These are phyloP conservation scores for Hemithea aestivaria DNA, from an alignment of 2,888 invertebrate species.

Conservation along the genomic window DNA sequence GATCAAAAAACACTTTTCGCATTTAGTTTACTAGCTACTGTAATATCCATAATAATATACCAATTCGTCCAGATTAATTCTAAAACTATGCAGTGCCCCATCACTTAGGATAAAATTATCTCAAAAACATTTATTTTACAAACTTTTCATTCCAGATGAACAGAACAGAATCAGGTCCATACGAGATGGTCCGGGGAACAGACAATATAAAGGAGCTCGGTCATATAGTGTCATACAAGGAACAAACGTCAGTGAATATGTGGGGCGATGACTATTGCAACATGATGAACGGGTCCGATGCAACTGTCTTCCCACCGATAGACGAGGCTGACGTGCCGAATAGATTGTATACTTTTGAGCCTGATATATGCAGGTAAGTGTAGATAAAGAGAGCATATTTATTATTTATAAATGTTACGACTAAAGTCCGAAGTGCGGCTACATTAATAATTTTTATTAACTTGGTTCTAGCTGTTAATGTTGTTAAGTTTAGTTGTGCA, in stretches of 20 bases:
- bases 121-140: no score
- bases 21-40: no score
- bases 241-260: conserved; percentile 45
- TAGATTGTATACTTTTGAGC: conserved; percentile 68
- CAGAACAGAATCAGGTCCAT: conserved; percentile 72
- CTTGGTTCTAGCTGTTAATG: no score
- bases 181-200: conserved; percentile 73
- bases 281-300: conserved; percentile 76
- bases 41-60: no score
- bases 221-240: conserved; percentile 66
- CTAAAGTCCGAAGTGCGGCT: no score
- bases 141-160: conserved; percentile 63
- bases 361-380: conserved; percentile 79
- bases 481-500: no score
- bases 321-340: conserved; percentile 47
- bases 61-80: no score
- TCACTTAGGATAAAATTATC: no score
- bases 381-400: conserved; percentile 10
- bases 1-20: no score
- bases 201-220: conserved; percentile 70
- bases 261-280: conserved; percentile 72
- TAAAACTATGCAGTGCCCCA: no score
- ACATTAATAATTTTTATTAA: no score
- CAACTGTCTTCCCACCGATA: conserved; percentile 75
- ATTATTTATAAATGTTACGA: no score